Conservation (phyloP, 2,797 vertebrate genomes). For the Steatocranus sp. region DNA sequence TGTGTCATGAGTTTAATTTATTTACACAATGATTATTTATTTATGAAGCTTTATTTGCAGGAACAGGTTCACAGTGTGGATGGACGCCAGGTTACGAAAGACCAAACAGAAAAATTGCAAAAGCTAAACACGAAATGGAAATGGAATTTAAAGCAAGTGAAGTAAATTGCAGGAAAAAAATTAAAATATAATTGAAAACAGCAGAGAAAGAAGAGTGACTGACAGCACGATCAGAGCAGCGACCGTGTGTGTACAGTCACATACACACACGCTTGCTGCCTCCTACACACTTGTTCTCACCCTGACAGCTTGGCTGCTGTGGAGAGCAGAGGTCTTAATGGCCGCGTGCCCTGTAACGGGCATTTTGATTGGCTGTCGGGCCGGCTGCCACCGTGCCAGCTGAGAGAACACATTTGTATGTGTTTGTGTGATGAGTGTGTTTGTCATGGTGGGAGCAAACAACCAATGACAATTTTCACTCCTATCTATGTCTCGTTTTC, state of each 20-base stretch:
- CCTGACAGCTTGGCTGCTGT: slow-evolving; percentile 54
- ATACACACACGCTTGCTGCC: background rate
- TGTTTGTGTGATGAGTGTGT: background rate
- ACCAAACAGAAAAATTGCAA: background rate
- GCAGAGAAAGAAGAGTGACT: background rate
- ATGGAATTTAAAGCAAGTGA: background rate
- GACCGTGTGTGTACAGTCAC: background rate
- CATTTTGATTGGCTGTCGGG: slow-evolving; percentile 55
- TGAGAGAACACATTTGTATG: slow-evolving; percentile 21
- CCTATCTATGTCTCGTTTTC: background rate
- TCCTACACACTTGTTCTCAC: slow-evolving; percentile 43
- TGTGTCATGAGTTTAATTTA: slow-evolving; percentile 21
- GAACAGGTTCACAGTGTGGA: background rate
- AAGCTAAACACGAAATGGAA: background rate
- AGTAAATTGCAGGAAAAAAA: background rate
- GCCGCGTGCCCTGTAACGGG: slow-evolving; percentile 30
- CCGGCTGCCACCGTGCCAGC: slow-evolving; percentile 38
- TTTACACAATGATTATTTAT: slow-evolving; percentile 39
- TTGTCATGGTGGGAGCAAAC: slow-evolving; percentile 1
- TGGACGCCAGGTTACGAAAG: background rate
- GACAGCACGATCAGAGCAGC: background rate
- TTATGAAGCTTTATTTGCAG: slow-evolving; percentile 10
- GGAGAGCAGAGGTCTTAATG: slow-evolving; percentile 59
- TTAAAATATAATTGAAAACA: background rate
- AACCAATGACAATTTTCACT: background rate